Percentiles rank a stretch among this genome's conserved stretches.
These are phyloP conservation scores for Chamaetylas fuelleborni DNA, from an alignment of 2,113 vertebrate genomes.

Conservation along the genomic window DNA sequence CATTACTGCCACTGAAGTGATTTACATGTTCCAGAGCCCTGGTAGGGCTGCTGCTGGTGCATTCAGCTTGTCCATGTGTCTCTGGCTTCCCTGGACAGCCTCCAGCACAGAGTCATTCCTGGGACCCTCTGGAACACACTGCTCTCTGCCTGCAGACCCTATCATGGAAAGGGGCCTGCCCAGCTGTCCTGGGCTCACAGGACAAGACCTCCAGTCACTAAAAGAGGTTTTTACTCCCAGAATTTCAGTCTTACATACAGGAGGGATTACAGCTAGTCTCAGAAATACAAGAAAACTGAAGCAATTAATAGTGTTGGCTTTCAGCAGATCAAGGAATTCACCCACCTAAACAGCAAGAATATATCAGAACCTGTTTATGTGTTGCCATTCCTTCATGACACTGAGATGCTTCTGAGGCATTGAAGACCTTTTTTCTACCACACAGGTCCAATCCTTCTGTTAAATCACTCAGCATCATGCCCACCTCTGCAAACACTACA, in stretches of 20 bases:
- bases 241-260: not conserved
- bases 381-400: not conserved
- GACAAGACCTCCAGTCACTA: not conserved
- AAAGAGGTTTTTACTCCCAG: not conserved
- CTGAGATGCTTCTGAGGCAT: not conserved
- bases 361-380: not conserved
- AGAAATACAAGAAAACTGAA: not conserved
- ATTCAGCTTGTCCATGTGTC: fast-evolving
- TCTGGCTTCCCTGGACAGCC: not conserved
- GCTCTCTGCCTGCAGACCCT: not conserved
- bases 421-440: not conserved
- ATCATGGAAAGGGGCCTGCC: not conserved
- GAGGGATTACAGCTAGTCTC: not conserved
- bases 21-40: not conserved
- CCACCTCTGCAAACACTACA: fast-evolving
- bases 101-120: not conserved
- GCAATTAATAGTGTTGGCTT: not conserved
- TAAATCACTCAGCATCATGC: fast-evolving
- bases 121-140: not conserved
- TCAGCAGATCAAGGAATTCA: not conserved
- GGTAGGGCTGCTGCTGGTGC: not conserved
- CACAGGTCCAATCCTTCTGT: fast-evolving
- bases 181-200: not conserved
- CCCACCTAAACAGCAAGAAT: not conserved
- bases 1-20: not conserved